A percentile compares a stretch with the other conserved stretches of the same genome.
phyloP scores from a whole-genome alignment of 2,113 vertebrate genomes.

The Lycocorax pyrrhopterus region DNA sequence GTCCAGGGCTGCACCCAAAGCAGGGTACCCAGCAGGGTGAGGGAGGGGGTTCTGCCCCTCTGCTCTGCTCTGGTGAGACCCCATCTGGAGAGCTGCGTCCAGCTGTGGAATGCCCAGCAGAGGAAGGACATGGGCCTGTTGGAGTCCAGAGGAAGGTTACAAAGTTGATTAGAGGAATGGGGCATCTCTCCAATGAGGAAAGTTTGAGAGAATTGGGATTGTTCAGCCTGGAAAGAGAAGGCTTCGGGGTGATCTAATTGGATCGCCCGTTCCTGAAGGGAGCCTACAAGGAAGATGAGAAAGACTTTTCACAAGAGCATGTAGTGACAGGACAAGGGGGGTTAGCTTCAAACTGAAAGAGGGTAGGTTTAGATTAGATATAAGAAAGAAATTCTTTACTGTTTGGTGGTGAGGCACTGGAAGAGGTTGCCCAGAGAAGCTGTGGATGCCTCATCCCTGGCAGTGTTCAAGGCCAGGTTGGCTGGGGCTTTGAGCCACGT shows the following conservation, averaged over 20 bases:
- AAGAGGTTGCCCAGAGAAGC: neutral
- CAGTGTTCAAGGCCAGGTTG: neutral
- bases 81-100: accelerated
- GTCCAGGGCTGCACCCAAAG: neutral
- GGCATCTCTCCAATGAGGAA: neutral
- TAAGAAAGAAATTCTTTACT: neutral
- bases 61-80: neutral
- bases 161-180: neutral
- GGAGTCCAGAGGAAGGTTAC: neutral
- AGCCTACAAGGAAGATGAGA: neutral
- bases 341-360: neutral
- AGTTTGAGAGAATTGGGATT: neutral
- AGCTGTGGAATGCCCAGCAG: neutral
- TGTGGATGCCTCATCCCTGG: neutral
- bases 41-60: neutral
- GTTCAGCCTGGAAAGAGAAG: neutral
- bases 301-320: neutral
- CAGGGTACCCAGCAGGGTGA: accelerated
- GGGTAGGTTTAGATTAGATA: neutral
- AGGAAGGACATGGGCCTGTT: neutral
- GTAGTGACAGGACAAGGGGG: neutral
- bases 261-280: accelerated
- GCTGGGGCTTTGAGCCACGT: neutral
- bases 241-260: neutral
- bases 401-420: neutral